Evolutionary conservation across 2,888 invertebrate species (phyloP).

Genomic region (Antheraea assamensis): DNA sequence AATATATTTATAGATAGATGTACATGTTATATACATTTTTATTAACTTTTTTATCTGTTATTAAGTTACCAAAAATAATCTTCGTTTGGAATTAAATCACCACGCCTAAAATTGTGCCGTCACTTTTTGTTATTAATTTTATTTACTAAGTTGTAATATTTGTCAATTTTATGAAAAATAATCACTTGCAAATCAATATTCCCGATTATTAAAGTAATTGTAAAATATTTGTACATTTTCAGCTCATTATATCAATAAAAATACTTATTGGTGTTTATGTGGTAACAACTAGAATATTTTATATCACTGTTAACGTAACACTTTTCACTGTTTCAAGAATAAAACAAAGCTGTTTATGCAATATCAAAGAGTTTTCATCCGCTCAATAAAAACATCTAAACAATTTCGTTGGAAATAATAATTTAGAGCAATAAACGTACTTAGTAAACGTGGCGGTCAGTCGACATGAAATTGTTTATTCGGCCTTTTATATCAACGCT

Average conservation of each 20-base stretch:
- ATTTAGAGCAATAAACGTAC: constrained; percentile 6
- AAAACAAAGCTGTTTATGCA: background rate
- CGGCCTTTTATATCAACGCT: background rate
- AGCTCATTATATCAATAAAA: background rate
- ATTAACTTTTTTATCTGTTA: no score
- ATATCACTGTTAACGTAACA: background rate
- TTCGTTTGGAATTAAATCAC: no score
- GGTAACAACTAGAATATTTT: background rate
- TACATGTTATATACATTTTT: no score
- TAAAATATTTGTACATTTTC: background rate
- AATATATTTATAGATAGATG: no score
- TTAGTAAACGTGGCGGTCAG: constrained; percentile 3
- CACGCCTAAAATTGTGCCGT: no score
- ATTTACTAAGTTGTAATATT: no score
- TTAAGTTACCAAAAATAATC: no score
- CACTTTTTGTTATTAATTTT: no score
- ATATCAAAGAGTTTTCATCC: constrained; percentile 10
- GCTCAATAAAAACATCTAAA: constrained; percentile 12
- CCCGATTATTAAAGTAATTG: background rate
- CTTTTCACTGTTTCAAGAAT: background rate
- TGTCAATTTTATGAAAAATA: no score
- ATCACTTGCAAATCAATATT: no score
- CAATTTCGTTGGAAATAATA: background rate
- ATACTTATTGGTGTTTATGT: background rate
- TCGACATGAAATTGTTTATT: background rate